A percentile compares a stretch with the other conserved stretches of the same genome.
These are phyloP conservation scores for Podocnemis expansa DNA, from an alignment of 2,113 vertebrate genomes.

Conservation along the genomic window DNA sequence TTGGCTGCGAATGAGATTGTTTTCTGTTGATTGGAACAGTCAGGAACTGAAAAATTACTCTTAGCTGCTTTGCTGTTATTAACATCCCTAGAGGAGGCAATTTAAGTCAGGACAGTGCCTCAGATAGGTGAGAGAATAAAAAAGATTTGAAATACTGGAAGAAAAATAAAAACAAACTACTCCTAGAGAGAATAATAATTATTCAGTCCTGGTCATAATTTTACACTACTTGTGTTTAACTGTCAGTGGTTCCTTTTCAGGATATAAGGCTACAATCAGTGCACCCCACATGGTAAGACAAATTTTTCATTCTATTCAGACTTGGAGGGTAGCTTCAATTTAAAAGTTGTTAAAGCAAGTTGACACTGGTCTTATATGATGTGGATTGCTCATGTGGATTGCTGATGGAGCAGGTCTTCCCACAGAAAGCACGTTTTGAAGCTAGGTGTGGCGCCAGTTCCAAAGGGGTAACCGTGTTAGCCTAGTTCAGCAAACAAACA, in stretches of 20 bases:
- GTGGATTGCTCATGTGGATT: too few species aligned
- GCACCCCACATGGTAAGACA: slow-evolving; percentile 91
- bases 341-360: not conserved
- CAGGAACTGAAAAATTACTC: too few species aligned
- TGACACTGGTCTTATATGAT: rapidly evolving
- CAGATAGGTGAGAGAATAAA: not conserved
- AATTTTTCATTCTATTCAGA: not conserved
- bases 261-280: slow-evolving; percentile 92
- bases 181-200: rapidly evolving
- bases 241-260: slow-evolving; percentile 53
- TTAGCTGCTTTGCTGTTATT: rapidly evolving
- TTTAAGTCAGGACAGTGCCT: not conserved
- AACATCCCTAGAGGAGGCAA: not conserved
- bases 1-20: not conserved
- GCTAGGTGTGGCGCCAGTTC: too few species aligned
- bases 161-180: not conserved
- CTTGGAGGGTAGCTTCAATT: not conserved
- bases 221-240: not conserved
- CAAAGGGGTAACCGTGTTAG: too few species aligned
- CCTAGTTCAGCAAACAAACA: too few species aligned
- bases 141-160: not conserved
- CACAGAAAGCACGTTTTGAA: too few species aligned
- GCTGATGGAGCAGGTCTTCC: too few species aligned
- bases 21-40: not conserved
- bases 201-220: rapidly evolving